Evolutionary conservation across 2,888 invertebrate genomes (phyloP).

Genomic region (Apomyelois bistriatella): DNA sequence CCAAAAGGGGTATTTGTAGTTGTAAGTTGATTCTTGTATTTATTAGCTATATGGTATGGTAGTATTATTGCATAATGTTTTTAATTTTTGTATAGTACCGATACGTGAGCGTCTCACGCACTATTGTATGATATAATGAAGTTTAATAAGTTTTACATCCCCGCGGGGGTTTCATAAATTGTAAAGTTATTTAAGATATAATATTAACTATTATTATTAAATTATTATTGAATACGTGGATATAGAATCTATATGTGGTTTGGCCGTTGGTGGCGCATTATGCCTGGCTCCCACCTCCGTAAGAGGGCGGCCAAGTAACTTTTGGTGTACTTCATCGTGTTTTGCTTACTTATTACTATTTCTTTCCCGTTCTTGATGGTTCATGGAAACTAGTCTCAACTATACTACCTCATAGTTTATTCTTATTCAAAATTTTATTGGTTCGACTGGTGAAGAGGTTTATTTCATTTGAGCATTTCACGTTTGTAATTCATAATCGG

Average conservation of each 20-base stretch:
- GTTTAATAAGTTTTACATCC: constrained; percentile 62
- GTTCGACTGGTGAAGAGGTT: constrained; percentile 1
- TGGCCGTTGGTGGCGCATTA: constrained; percentile 10
- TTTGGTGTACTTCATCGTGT: constrained; percentile 14
- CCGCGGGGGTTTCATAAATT: constrained; percentile 52
- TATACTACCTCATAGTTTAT: constrained; percentile 28
- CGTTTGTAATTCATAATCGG: no score
- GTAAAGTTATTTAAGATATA: constrained; percentile 72
- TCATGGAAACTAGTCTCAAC: constrained; percentile 18
- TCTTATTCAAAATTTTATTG: constrained; percentile 10
- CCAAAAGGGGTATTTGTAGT: constrained; percentile 61
- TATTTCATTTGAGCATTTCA: constrained; percentile 3
- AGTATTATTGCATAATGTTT: constrained; percentile 75
- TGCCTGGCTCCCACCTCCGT: not conserved
- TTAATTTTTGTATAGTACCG: constrained; percentile 79
- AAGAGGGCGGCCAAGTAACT: not conserved
- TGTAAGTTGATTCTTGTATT: constrained; percentile 75
- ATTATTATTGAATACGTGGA: constrained; percentile 28
- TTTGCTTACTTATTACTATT: constrained; percentile 9
- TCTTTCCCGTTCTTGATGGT: constrained; percentile 12
- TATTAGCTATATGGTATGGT: constrained; percentile 72
- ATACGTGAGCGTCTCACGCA: constrained; percentile 50
- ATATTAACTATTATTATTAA: constrained; percentile 51
- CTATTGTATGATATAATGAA: constrained; percentile 67
- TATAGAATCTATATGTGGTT: constrained; percentile 15